Evolutionary conservation across 2,113 vertebrate species (phyloP), one percentile per base, ranked within the genome.

Genomic region (Hydropotes inermis): DNA sequence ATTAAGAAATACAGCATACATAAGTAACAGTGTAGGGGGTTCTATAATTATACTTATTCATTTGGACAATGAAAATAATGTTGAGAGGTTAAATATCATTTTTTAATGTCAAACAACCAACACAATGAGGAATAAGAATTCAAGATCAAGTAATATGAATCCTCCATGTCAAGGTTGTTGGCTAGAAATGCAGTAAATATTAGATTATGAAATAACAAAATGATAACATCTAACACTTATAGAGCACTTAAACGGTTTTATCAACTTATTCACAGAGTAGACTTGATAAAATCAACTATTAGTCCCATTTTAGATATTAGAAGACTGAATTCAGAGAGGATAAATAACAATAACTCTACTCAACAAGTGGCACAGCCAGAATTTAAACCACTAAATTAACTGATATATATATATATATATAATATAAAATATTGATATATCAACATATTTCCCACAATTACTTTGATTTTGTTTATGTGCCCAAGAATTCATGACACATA

Each of bases 401-500:
- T 86, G 12, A 30, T 89, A n/a, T 64, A 23, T 43, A 27, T 64
- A 79, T 7, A 30, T 89, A n/a, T 64, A 23, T 43, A 27, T 64
- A 79, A 39, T 70, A 43, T 76, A 43, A 7, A 78, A 78, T 78
- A 47, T 78, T 78, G 25, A 28, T 78, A 78, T 27, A 17, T 15
- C 78, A 58, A 74, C 11, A 57, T 11, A 57, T 70, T 89, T 91
- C n/a, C 28, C 28, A 60, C 28, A 70, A 88, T 94, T 74, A 64
- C 91, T 97, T 70, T 91, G 86, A 96, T 96, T 98, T 96, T 87
- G 9, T 93, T 91, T 97, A 97, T 96, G 70, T 55, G 84, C 89
- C 92, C 91, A 87, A 92, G 28, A 64, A 43, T 91, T 94, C 25
- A 86, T 8, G 54, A 70, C 50, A 13, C 28, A 95, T 97, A 93